Percentiles rank a stretch among this genome's conserved stretches.
Evolutionary conservation across 30 jellyfish, hydroid and myxozoan species (phyloP).

Genomic region (Pelagia noctiluca): DNA sequence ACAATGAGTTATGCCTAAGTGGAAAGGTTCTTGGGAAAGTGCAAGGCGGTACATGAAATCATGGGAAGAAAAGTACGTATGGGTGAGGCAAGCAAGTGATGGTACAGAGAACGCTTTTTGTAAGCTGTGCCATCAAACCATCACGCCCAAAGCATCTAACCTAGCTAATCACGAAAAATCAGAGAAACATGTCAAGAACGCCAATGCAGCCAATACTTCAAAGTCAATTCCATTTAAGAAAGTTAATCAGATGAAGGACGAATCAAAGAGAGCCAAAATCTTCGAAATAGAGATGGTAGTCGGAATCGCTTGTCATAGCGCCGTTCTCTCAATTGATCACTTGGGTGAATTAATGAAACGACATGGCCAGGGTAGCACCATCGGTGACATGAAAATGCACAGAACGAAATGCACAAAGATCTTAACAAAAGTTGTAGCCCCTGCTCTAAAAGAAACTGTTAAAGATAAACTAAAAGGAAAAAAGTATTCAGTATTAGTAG

Average conservation of each 20-base stretch:
- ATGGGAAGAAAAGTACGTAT: slow-evolving; percentile 59
- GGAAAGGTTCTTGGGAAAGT: slow-evolving; percentile 47
- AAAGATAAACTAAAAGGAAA: slow-evolving; percentile 30
- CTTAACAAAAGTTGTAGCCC: slow-evolving; percentile 70
- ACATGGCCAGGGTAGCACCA: slow-evolving; percentile 47
- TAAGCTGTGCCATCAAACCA: slow-evolving; percentile 39
- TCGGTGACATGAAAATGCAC: slow-evolving; percentile 54
- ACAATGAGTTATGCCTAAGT: slow-evolving; percentile 33
- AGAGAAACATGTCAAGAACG: slow-evolving; percentile 27
- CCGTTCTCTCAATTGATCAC: slow-evolving; percentile 60
- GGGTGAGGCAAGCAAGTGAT: slow-evolving; percentile 54
- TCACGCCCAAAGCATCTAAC: slow-evolving; percentile 43
- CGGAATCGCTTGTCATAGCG: slow-evolving; percentile 66
- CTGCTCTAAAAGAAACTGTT: slow-evolving; percentile 38
- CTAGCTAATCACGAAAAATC: slow-evolving; percentile 49
- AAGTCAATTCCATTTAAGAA: background rate
- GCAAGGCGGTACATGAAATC: slow-evolving; percentile 33
- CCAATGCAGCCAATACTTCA: background rate
- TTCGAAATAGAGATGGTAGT: slow-evolving; percentile 56
- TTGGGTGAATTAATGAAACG: slow-evolving; percentile 55
- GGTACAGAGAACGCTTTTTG: slow-evolving; percentile 63
- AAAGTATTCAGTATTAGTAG: slow-evolving; percentile 41
- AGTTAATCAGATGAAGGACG: background rate
- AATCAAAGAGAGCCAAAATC: too few species aligned
- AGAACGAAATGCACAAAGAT: slow-evolving; percentile 51